phyloP scores from a whole-genome alignment of 2,113 vertebrate species.

The Acrocephalus kingi region DNA sequence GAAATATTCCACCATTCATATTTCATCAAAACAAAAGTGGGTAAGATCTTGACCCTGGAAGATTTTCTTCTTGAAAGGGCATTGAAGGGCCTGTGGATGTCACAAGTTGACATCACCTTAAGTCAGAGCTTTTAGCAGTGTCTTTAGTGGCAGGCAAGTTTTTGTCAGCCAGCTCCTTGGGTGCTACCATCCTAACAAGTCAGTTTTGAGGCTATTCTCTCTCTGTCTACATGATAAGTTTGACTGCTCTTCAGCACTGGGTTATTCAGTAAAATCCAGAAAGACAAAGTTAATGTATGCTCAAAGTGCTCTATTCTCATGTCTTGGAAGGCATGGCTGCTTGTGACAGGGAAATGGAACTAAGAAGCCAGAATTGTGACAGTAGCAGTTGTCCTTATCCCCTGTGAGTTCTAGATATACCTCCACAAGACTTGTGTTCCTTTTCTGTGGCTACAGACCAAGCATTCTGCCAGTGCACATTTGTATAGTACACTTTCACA shows the following conservation, averaged over 20 bases:
- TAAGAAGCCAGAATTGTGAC: not conserved
- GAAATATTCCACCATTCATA: not conserved
- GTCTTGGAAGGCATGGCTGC: not conserved
- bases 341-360: not conserved
- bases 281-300: not conserved
- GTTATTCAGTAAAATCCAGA: not conserved
- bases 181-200: not conserved
- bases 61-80: not conserved
- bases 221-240: not conserved
- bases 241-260: not conserved
- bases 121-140: not conserved
- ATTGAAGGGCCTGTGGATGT: not conserved
- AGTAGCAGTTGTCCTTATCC: not conserved
- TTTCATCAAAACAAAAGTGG: not conserved
- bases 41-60: not conserved
- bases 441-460: not conserved
- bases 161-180: not conserved
- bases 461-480: not conserved
- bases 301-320: not conserved
- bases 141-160: not conserved
- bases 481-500: not conserved
- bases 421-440: not conserved
- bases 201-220: not conserved
- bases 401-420: not conserved
- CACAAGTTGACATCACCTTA: not conserved